Conservation (phyloP, 1,140 invertebrate species). For the Macrosteles quadrilineatus region DNA sequence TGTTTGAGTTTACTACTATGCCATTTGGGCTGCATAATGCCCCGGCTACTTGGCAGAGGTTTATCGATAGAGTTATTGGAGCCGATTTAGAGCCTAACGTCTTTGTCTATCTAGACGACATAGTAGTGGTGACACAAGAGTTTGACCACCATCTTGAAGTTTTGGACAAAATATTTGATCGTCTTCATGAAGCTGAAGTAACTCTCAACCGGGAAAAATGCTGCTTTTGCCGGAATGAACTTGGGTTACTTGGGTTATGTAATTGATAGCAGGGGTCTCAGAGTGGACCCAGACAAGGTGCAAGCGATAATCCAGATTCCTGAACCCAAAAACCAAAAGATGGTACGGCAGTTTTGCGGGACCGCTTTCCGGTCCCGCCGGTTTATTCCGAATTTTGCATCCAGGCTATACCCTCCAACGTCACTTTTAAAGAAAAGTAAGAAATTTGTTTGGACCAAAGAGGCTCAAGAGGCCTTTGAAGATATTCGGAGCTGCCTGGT, state of each 20-base stretch:
- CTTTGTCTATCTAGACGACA: slow-evolving; percentile 10
- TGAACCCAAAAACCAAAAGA: not conserved
- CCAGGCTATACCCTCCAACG: not conserved
- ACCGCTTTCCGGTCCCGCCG: not conserved
- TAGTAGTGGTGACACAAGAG: not conserved
- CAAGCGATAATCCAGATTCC: not conserved
- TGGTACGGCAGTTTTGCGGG: not conserved
- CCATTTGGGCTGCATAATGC: not conserved
- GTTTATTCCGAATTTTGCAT: slow-evolving; percentile 1
- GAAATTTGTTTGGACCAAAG: slow-evolving; percentile 3
- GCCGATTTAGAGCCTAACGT: not conserved
- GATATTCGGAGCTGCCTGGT: not conserved
- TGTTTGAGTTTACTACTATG: not conserved
- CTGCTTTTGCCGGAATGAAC: not conserved
- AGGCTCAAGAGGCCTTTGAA: not conserved
- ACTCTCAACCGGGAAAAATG: slow-evolving; percentile 4
- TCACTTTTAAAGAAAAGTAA: not conserved
- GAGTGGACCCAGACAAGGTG: slow-evolving; percentile 8
- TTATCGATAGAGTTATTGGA: slow-evolving; percentile 2
- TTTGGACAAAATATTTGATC: not conserved
- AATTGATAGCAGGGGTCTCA: not conserved
- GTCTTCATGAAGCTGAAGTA: not conserved
- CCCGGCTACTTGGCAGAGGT: slow-evolving; percentile 7
- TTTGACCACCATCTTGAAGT: not conserved
- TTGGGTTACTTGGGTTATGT: not conserved